These are phyloP conservation scores for Goniozus legneri DNA, from an alignment of 1,140 invertebrate species.

Conservation along the genomic window DNA sequence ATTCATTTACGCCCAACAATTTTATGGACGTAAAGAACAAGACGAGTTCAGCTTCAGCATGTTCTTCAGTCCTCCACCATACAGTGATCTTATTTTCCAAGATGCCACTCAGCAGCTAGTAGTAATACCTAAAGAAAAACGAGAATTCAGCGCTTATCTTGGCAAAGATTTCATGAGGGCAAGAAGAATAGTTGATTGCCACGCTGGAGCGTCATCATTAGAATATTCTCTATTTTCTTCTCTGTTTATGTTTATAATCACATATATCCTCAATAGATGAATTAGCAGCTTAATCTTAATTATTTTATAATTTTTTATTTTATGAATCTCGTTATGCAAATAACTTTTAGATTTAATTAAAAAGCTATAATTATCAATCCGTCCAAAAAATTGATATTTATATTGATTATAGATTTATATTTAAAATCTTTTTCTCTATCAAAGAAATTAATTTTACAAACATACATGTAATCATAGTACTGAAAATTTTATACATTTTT, in stretches of 20 bases:
- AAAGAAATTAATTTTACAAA: too few species aligned
- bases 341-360: too few species aligned
- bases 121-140: slow-evolving; percentile 61
- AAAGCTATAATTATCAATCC: not conserved
- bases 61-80: slow-evolving; percentile 78
- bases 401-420: too few species aligned
- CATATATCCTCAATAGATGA: slow-evolving; percentile 29
- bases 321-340: slow-evolving; percentile 6
- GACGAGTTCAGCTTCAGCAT: slow-evolving; percentile 90
- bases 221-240: slow-evolving; percentile 33
- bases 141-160: slow-evolving; percentile 67
- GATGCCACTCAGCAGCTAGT: slow-evolving; percentile 84
- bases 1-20: slow-evolving; percentile 86
- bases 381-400: too few species aligned
- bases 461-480: too few species aligned
- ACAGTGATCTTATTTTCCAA: slow-evolving; percentile 87
- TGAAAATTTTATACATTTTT: too few species aligned
- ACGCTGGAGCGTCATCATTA: slow-evolving; percentile 53
- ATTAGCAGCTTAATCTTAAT: not conserved
- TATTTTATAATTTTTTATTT: not conserved
- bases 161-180: slow-evolving; percentile 75
- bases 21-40: slow-evolving; percentile 78
- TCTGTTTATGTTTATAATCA: slow-evolving; percentile 24
- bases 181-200: slow-evolving; percentile 73
- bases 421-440: too few species aligned